Percentiles rank a stretch among this genome's conserved stretches.
These are phyloP conservation scores for Passerculus sandwichensis DNA, from an alignment of 2,797 vertebrate genomes.

Conservation along the genomic window DNA sequence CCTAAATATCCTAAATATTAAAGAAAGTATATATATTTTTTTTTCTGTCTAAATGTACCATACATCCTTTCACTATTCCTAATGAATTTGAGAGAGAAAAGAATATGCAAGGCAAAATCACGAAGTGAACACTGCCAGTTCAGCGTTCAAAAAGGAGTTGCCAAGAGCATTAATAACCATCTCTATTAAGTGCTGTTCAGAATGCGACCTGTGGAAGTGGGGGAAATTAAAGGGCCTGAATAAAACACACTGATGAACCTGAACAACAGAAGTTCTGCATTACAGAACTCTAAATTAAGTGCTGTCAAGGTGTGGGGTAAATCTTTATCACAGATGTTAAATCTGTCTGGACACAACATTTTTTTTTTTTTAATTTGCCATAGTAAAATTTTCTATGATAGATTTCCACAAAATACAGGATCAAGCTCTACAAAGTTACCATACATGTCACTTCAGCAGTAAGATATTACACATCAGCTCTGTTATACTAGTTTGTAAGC, in stretches of 20 bases:
- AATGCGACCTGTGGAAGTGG: fast-evolving
- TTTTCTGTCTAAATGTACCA: not conserved
- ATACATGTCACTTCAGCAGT: not conserved
- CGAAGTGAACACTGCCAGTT: not conserved
- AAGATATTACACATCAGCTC: not conserved
- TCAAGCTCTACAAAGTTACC: not conserved
- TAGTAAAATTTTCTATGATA: not conserved
- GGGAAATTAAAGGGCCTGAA: not conserved
- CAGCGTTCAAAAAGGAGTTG: not conserved
- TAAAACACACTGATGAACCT: not conserved
- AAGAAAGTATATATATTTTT: not conserved
- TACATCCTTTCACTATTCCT: not conserved
- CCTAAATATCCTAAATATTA: not conserved
- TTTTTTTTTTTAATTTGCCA: not conserved
- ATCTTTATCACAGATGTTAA: not conserved
- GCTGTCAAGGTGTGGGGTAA: not conserved
- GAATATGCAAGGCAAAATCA: not conserved
- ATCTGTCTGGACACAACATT: not conserved
- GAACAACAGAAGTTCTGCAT: not conserved
- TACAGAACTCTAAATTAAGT: not conserved
- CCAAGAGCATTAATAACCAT: not conserved
- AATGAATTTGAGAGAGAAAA: not conserved
- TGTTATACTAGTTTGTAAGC: not conserved
- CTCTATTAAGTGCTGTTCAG: not conserved
- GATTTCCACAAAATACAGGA: not conserved